Base-by-base conservation (phyloP, 1,140 invertebrate species). In the Mycetomoellerius zeteki region DNA sequence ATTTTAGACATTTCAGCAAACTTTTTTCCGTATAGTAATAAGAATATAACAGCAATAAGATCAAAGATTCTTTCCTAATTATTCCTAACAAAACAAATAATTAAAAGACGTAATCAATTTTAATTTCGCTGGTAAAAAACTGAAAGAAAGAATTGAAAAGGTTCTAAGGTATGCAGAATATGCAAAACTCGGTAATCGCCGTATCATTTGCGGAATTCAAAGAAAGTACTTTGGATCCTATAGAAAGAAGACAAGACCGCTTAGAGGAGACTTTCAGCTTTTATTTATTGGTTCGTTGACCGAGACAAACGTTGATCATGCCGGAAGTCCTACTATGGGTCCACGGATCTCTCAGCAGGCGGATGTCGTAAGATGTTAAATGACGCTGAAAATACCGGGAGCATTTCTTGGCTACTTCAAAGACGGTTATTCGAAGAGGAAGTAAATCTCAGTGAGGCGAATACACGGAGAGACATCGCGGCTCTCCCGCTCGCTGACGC, bases 351-450 rank as follows among this genome's bases (percentile, higher is more conserved):
- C 47, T 56, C 71, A 62, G 27, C 30, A 10, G 24, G 58, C 69
- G 37, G 64, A 75, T 85, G 54, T 86, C 75, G 52, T 86, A 84
- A 76, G 87, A 89, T 65, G 69, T 62, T 86, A 77, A 87, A 87
- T 82, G 69, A 77, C 52, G 72, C 24, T 86, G 76, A 89, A 89
- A 89, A 89, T 89, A 86, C 24, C 71, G 27, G 33, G 54, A 80
- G 54, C 58, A 12, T 72, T 37, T 87, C 62, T 27, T 52, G 43
- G 78, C 62, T 85, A 76, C 33, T 54, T 85, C 58, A 85, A 85
- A 85, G 73, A 75, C 30, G 33, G 43, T 81, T 56, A 56, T 30
- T 81, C 81, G 24, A 84, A 37, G 27, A 73, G 30, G 37, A 84
- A 43, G 69, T 84, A 73, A 84, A 73, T 75, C 86, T 73, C 58